Base-by-base conservation (phyloP, 2,113 vertebrate species). In the Urocitellus parryii region DNA sequence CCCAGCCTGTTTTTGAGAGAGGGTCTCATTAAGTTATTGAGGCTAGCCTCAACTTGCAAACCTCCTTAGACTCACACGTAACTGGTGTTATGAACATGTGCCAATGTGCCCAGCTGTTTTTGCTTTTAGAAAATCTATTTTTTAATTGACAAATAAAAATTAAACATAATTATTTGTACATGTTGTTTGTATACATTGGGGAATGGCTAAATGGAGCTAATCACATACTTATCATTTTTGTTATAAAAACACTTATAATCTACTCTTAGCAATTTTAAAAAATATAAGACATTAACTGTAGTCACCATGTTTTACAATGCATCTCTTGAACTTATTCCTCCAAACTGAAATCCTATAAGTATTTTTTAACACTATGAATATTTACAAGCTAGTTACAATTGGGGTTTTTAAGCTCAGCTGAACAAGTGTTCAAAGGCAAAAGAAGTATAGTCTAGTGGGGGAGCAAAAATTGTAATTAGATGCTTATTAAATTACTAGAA, bases 401-500 rank as follows among this genome's bases (percentile, higher is more conserved):
- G 65, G 34, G 39, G n/a, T 45, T 96, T 97, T 97, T 96, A 80
- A 94, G 93, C 37, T 89, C 34, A 79, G 80, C 37, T 72, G 63
- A 94, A 67, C 20, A 79, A 61, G 13, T 73, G 12, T 78, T 56
- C 4, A 72, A 92, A 94, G 86, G 79, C 39, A 91, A 90, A 85
- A 96, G 63, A 91, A 84, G 48, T 24, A 63, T 32, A 61, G 51
- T 94, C 48, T 79, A 88, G 45, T 53, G 39, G 53, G 34, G 96
- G 12, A 95, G 80, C 32, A 96, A 92, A 96, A 56, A 86, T 81
- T 83, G 9, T 63, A 76, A 97, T 96, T 87, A 92, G 84, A 94
- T 93, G 79, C 39, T 94, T 94, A 90, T 80, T 93, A 94, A 89
- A 94, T 92, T 95, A 95, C 42, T 80, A 77, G 34, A 90, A 92